A percentile compares a stretch with the other conserved stretches of the same genome.
Conservation (phyloP, 2,113 vertebrate genomes). For the Leucosticte australis region DNA sequence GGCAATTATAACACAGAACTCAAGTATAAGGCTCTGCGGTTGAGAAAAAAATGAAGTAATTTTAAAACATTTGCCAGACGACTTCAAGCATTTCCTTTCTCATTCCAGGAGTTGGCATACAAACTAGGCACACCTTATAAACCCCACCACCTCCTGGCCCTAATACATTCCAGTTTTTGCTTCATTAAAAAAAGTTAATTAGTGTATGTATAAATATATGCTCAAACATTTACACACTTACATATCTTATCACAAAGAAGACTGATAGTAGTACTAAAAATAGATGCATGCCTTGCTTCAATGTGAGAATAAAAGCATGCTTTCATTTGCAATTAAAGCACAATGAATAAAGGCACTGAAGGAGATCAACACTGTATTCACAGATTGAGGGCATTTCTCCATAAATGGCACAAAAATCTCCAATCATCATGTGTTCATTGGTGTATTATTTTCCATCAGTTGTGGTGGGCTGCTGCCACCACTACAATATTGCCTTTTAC, state of each 20-base stretch:
- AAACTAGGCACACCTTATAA: constrained; percentile 10
- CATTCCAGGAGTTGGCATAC: neutral
- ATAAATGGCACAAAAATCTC: neutral
- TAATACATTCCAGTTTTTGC: neutral
- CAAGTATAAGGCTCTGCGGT: neutral
- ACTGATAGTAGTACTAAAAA: neutral
- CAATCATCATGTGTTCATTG: neutral
- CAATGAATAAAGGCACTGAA: neutral
- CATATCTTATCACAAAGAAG: neutral
- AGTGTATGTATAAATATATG: neutral
- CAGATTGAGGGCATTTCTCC: neutral
- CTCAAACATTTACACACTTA: neutral
- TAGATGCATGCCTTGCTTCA: neutral
- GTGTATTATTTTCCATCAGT: neutral
- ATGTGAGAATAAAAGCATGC: neutral
- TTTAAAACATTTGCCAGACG: constrained; percentile 28
- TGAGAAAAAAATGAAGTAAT: neutral
- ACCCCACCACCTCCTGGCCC: neutral
- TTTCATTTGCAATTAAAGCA: neutral
- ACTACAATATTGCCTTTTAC: neutral
- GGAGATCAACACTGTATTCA: neutral
- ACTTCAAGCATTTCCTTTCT: constrained; percentile 46
- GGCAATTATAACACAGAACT: neutral
- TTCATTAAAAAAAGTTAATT: neutral
- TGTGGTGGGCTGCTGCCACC: neutral